These are phyloP conservation scores for Salticus scenicus DNA, from an alignment of 2,888 invertebrate species.

Conservation along the genomic window DNA sequence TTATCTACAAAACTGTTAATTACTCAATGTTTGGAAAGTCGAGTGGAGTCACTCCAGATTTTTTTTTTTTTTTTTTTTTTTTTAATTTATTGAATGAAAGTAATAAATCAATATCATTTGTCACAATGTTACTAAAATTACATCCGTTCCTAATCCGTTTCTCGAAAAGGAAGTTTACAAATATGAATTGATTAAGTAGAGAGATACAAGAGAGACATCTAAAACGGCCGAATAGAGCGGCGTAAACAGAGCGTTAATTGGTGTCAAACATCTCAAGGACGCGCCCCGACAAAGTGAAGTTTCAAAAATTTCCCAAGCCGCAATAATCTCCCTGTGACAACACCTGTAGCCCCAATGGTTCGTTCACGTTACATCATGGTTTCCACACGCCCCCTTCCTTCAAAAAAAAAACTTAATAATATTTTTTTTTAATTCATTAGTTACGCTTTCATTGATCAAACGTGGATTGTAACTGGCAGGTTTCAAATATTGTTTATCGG, in stretches of 20 bases:
- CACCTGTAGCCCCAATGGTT: not conserved
- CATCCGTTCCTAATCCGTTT: too few species aligned
- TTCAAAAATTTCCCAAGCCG: not conserved
- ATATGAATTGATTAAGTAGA: not conserved
- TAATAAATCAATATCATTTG: too few species aligned
- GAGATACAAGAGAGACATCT: not conserved
- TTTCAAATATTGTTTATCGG: not conserved
- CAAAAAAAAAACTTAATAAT: not conserved
- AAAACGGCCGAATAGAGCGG: not conserved
- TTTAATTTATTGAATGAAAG: too few species aligned
- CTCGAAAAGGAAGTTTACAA: not conserved
- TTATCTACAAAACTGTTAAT: too few species aligned
- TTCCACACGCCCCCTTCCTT: not conserved
- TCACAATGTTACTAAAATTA: too few species aligned
- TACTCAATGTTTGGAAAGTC: too few species aligned
- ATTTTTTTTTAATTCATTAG: not conserved
- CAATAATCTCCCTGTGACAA: not conserved
- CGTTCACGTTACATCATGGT: not conserved
- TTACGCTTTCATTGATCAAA: not conserved
- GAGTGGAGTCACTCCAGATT: too few species aligned
- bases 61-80: too few species aligned
- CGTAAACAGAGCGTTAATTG: conserved; percentile 7
- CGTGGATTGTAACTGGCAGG: not conserved
- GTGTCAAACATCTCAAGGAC: not conserved
- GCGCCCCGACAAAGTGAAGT: not conserved